Conservation (phyloP, 2,797 vertebrate genomes). For the Triplophysa yarkandensis region DNA sequence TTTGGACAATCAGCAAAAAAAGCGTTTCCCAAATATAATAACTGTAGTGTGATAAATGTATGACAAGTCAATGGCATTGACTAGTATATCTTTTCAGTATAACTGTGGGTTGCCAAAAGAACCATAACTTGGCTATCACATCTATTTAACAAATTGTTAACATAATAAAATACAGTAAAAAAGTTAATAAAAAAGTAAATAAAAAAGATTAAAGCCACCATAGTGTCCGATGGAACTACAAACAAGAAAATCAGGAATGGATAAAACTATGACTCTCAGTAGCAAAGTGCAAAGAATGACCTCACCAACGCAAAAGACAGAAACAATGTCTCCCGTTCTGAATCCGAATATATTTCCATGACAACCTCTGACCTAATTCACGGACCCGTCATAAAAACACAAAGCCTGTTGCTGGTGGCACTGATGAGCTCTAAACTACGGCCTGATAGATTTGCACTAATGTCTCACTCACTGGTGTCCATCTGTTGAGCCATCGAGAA, state of each 20-base stretch:
- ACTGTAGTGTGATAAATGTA: too few species aligned
- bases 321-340: neutral
- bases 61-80: too few species aligned
- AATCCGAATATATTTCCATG: neutral
- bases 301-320: neutral
- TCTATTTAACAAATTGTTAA: too few species aligned
- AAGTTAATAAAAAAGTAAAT: too few species aligned
- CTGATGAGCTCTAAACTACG: constrained; percentile 1
- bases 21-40: too few species aligned
- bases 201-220: too few species aligned
- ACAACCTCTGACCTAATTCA: constrained; percentile 9
- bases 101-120: too few species aligned
- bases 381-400: constrained; percentile 1
- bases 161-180: too few species aligned
- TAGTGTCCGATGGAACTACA: too few species aligned
- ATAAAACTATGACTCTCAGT: neutral
- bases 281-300: neutral
- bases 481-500: neutral
- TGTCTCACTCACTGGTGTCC: neutral
- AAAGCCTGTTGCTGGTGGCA: neutral
- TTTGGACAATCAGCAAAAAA: too few species aligned
- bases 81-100: too few species aligned
- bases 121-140: too few species aligned
- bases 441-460: neutral
- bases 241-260: neutral